Percentiles rank a stretch among this genome's conserved stretches.
phyloP scores from a whole-genome alignment of 2,113 vertebrate genomes.

The Coptodon rendalli region DNA sequence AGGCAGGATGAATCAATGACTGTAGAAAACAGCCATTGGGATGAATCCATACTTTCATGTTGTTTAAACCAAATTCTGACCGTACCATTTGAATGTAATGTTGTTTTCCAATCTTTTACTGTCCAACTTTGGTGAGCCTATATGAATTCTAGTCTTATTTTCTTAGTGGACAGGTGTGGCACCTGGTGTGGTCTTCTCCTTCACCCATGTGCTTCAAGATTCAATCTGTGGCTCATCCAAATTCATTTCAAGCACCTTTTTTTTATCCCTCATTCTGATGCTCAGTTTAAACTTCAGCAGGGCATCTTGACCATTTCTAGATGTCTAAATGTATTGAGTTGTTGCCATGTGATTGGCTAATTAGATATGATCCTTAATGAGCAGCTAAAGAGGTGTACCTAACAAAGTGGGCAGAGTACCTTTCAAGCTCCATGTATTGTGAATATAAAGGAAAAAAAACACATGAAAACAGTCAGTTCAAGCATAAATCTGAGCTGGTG shows the following conservation, averaged over 20 bases:
- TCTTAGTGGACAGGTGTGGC: neutral
- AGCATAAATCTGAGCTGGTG: neutral
- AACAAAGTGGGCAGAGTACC: neutral
- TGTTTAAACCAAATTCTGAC: neutral
- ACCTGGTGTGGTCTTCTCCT: neutral
- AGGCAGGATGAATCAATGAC: neutral
- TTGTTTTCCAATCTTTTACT: neutral
- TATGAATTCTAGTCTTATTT: neutral
- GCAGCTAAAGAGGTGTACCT: neutral
- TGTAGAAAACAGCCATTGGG: too few species aligned
- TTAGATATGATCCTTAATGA: neutral
- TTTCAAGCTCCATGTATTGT: neutral
- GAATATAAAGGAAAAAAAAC: neutral
- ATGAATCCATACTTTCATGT: neutral
- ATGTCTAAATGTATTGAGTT: neutral
- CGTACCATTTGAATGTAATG: neutral
- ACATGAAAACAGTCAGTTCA: neutral
- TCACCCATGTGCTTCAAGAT: neutral
- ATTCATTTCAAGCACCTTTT: neutral
- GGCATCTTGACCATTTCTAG: neutral
- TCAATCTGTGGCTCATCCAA: neutral
- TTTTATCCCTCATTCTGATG: neutral
- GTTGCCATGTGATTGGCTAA: neutral
- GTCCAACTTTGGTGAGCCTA: neutral
- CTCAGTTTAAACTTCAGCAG: neutral